Evolutionary conservation across 2,797 vertebrate genomes (phyloP), one percentile per base, ranked within the genome.

Genomic region (Sebastes glaucus): DNA sequence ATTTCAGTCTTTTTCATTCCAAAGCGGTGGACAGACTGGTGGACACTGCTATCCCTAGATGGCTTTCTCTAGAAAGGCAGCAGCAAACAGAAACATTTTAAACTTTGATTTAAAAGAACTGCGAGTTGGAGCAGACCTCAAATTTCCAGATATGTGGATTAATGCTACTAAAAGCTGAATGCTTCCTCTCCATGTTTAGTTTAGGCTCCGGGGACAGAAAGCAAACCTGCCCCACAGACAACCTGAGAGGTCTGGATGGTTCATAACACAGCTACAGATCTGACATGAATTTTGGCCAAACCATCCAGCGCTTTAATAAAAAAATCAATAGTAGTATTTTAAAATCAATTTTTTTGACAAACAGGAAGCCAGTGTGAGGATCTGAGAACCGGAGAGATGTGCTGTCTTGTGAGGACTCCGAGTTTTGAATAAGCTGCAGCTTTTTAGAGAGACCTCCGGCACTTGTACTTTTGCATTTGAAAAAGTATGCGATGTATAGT

Each of bases 261-360:
- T 72, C 22, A 68, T 63, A 69, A 75, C 60, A 69, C 52, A 80
- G 56, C 46, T 64, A 32, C 18, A 28, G 23, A 78, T 57, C 42
- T 72, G 0, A 38, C 7, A 65, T 46, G 61, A 68, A 49, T 65
- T 77, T 68, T 42, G 32, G 76, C 55, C 62, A 35, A 74, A 77
- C 49, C 63, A 74, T 72, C 33, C 13, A 77, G 23, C 70, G 8
- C 64, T 71, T 74, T 53, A 62, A 35, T 49, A 59, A 81, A 22
- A 22, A 63, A 67, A 62, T 30, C 57, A 11, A 56, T 9, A 53
- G 32, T 5, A 23, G 23, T 32, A 23, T 82, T 71, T 75, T 49
- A 27, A 71, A 86, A 66, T 77, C 55, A 38, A 23, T 72, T 74
- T 11, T 72, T 70, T 30, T 55, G 32, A 76, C 57, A 64, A 49